Evolutionary conservation across 2,113 vertebrate species (phyloP).

Genomic region (Archocentrus centrarchus): DNA sequence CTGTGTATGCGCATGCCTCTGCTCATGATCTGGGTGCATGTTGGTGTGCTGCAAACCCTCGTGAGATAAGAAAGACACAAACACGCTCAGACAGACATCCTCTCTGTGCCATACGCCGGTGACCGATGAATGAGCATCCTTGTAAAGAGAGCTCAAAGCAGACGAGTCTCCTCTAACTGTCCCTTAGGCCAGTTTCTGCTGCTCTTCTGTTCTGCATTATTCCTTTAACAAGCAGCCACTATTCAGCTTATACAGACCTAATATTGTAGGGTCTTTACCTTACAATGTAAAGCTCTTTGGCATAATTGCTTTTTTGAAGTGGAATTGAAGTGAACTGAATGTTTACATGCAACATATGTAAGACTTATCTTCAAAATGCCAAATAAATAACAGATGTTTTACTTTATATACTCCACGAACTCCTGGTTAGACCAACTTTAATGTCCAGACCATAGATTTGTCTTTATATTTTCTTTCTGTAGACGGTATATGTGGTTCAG

Average conservation of each 20-base stretch:
- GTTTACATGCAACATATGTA: background rate
- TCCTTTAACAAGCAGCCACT: conserved; percentile 70
- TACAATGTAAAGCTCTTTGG: background rate
- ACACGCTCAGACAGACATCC: conserved; percentile 46
- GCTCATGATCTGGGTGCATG: conserved; percentile 6
- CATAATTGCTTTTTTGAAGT: background rate
- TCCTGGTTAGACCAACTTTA: background rate
- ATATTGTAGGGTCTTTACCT: background rate
- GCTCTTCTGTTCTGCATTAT: conserved; percentile 67
- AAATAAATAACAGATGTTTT: background rate
- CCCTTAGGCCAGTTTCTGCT: conserved; percentile 66
- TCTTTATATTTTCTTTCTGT: background rate
- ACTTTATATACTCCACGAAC: background rate
- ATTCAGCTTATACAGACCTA: conserved; percentile 40
- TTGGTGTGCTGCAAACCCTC: conserved; percentile 34
- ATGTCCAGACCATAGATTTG: background rate
- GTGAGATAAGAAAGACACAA: conserved; percentile 48
- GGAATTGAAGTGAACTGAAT: background rate
- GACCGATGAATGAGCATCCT: conserved; percentile 72
- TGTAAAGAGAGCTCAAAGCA: conserved; percentile 66
- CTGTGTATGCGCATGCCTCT: background rate
- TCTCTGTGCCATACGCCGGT: conserved; percentile 50
- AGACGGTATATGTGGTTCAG: background rate
- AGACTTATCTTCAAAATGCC: background rate
- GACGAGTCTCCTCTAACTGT: conserved; percentile 37